phyloP scores from a whole-genome alignment of 1,140 invertebrate genomes.

The Cherax destructor region DNA sequence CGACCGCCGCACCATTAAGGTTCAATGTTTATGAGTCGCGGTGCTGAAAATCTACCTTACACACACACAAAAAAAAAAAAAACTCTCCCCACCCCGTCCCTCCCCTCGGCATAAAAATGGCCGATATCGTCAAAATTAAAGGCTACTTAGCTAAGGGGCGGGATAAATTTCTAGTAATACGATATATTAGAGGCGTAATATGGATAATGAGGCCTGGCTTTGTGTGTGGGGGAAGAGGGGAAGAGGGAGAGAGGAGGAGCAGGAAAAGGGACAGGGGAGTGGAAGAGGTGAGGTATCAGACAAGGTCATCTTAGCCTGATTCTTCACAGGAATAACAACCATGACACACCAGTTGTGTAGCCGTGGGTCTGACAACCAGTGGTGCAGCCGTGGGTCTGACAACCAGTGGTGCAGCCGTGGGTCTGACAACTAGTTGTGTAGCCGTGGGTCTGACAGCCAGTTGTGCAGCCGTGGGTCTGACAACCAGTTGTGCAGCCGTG shows the following conservation, averaged over 20 bases:
- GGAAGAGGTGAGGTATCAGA: no score
- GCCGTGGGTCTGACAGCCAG: no score
- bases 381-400: no score
- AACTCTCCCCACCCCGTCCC: no score
- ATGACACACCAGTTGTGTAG: no score
- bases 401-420: no score
- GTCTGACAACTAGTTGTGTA: no score
- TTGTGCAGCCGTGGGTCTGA: no score
- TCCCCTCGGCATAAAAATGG: background rate
- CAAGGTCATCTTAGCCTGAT: background rate
- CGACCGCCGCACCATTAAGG: background rate
- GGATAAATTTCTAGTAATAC: conserved; percentile 17
- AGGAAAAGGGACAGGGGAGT: no score
- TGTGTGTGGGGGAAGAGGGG: background rate
- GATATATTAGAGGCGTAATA: conserved; percentile 2
- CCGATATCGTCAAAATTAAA: conserved; percentile 16
- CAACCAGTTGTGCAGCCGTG: no score
- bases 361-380: no score
- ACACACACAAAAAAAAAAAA: background rate
- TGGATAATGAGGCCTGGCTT: background rate
- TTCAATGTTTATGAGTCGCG: background rate
- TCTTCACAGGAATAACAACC: no score
- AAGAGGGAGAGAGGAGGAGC: background rate
- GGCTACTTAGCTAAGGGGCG: background rate
- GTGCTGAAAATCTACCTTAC: background rate